Percentiles rank a stretch among this genome's conserved stretches.
Conservation (phyloP, 2,888 invertebrate genomes). For the Agrotis segetum region DNA sequence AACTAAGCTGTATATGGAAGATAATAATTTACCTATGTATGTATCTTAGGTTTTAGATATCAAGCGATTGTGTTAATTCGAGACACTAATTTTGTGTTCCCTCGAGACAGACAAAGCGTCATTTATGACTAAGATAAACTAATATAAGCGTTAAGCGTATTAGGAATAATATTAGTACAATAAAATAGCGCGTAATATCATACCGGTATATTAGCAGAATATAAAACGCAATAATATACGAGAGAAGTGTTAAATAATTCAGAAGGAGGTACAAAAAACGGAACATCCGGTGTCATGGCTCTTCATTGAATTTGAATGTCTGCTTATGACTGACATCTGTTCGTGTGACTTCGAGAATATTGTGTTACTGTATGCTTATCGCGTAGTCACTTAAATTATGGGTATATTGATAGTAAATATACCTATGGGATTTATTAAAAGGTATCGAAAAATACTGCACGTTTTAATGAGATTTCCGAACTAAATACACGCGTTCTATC, state of each 20-base stretch:
- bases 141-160: not conserved
- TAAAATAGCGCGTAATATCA: slow-evolving; percentile 4
- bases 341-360: slow-evolving; percentile 24
- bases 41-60: not conserved
- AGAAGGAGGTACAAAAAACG: slow-evolving; percentile 63
- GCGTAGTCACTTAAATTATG: slow-evolving; percentile 38
- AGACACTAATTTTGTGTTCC: not conserved
- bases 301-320: slow-evolving; percentile 66
- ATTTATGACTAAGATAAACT: not conserved
- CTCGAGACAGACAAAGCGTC: not conserved
- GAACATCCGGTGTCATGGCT: slow-evolving; percentile 64
- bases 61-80: not conserved
- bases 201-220: slow-evolving; percentile 22
- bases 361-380: slow-evolving; percentile 33
- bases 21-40: not conserved
- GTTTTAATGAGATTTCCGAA: slow-evolving; percentile 12
- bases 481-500: too few relatives aligned
- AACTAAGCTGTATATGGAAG: not conserved
- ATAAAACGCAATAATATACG: slow-evolving; percentile 50
- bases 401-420: slow-evolving; percentile 30
- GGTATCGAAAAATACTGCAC: not conserved
- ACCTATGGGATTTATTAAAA: slow-evolving; percentile 25
- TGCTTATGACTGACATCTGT: slow-evolving; percentile 52
- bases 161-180: not conserved
- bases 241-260: slow-evolving; percentile 58